Percentiles rank a stretch among this genome's conserved stretches.
These are phyloP conservation scores for human DNA, from an alignment of 2,113 vertebrate genomes.

Conservation along the genomic window GRCh38 chr6:142234001-142234500, in stretches of 20 bases:
- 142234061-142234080: neutral
- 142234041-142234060: neutral
- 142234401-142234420: neutral
- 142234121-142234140: no score
- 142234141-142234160: neutral
- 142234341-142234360: neutral
- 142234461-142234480: neutral
- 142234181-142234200: neutral
- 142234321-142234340: no score
- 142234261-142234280: neutral
- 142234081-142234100: neutral
- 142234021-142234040: neutral
- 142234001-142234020: neutral
- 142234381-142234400: neutral
- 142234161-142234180: no score
- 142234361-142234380: neutral
- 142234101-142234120: neutral
- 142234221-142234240: neutral
- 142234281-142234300: neutral
- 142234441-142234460: neutral
- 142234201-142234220: neutral
- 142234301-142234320: neutral
- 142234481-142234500: neutral
- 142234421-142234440: neutral
- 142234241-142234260: neutral